Percentiles rank a stretch among this genome's conserved stretches.
Conservation (phyloP, 2,113 vertebrate species). For the Athene noctua region DNA sequence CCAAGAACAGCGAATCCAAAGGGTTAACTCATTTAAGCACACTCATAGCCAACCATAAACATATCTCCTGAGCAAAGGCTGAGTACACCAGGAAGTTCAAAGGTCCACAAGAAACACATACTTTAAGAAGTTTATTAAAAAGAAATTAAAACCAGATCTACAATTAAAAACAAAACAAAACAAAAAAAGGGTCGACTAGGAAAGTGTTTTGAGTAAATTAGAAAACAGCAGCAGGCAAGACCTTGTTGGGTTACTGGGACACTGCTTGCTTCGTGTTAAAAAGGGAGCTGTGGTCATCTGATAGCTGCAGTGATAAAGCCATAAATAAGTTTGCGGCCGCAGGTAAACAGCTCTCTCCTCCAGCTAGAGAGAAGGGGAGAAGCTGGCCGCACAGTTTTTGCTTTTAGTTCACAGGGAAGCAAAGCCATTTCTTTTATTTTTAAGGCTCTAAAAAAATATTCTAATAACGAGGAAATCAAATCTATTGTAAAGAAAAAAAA, state of each 20-base stretch:
- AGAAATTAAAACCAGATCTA: not conserved
- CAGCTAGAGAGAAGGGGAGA: not conserved
- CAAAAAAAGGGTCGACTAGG: not conserved
- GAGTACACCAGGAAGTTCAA: slow-evolving; percentile 18
- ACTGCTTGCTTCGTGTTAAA: accelerated
- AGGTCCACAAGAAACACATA: not conserved
- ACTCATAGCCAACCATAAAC: not conserved
- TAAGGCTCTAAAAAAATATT: not conserved
- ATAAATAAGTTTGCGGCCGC: not conserved
- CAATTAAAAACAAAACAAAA: not conserved
- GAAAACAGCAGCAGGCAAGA: accelerated
- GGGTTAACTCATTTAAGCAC: not conserved
- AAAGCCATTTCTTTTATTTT: not conserved
- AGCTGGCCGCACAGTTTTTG: not conserved
- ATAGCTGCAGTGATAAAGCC: not conserved
- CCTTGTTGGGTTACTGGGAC: not conserved
- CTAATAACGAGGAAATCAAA: not conserved
- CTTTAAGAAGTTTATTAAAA: not conserved
- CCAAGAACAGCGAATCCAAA: not conserved
- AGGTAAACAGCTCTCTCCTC: not conserved
- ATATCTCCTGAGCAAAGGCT: slow-evolving; percentile 24
- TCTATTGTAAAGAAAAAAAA: not conserved
- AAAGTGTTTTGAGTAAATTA: not conserved
- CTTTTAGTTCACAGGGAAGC: not conserved
- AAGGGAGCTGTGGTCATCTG: not conserved